Percentiles rank a stretch among this genome's conserved stretches.
These are phyloP conservation scores for Diarsia rubi DNA, from an alignment of 2,888 invertebrate species.

Conservation along the genomic window DNA sequence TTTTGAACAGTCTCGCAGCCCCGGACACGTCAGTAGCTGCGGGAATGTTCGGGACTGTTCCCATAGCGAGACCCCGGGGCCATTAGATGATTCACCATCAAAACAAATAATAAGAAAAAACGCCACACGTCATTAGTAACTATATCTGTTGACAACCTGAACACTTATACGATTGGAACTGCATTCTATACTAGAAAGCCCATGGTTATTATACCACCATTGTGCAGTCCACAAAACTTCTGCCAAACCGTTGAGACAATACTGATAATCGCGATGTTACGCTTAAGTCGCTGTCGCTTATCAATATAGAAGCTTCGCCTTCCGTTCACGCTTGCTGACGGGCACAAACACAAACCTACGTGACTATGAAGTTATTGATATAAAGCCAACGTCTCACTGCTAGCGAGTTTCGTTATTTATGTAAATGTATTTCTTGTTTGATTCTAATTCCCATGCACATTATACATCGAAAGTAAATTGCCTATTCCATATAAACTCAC, in stretches of 20 bases:
- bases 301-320: constrained; percentile 31
- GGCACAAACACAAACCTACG: constrained; percentile 32
- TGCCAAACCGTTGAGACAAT: not conserved
- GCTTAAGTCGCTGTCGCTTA: constrained; percentile 29
- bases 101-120: too few relatives aligned
- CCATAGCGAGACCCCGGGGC: too few relatives aligned
- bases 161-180: not conserved
- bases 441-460: not conserved
- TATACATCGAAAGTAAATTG: not conserved
- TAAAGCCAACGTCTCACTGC: constrained; percentile 47
- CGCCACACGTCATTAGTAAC: not conserved
- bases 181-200: not conserved
- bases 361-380: constrained; percentile 33
- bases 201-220: not conserved
- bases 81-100: too few relatives aligned
- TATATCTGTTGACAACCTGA: not conserved
- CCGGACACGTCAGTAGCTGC: too few relatives aligned
- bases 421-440: not conserved
- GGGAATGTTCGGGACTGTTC: too few relatives aligned
- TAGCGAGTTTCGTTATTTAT: constrained; percentile 18
- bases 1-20: too few relatives aligned
- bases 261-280: too few relatives aligned
- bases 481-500: not conserved
- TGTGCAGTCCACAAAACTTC: not conserved
- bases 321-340: constrained; percentile 17